Base-by-base conservation (phyloP, 2,113 vertebrate genomes). In the Heteronetta atricapilla region DNA sequence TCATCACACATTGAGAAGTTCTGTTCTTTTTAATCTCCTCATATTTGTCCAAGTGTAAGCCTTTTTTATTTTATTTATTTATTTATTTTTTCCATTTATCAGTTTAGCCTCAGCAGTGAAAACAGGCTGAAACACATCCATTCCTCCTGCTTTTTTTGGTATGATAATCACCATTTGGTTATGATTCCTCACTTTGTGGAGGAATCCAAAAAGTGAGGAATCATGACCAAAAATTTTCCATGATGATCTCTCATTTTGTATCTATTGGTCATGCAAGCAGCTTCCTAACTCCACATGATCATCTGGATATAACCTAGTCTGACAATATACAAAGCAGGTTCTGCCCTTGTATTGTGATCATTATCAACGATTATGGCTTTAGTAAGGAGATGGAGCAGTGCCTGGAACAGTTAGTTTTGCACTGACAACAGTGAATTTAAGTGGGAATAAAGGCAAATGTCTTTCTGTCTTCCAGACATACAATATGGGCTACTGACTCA, bases 31-130 rank as follows among this genome's bases (percentile, higher is more conserved):
- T 69, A n/a, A 62, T 63, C 5, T 81, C 17, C 14, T 80, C 5
- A 16, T 69, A 26, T 1, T 1, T 0, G 3, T 55, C 53, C 23
- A 67, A 36, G 0, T n/a, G 3, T 44, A 4, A 63, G 3, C 3
- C 5, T 6, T 0, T 46, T 63, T 26, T 17, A 5, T 40, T 3
- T 23, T 38, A 6, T n/a, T 53, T 31, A 20, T 6, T 13, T 34
- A 40, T 8, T 3, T 42, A 17, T 6, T 15, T 58, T 16, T 6
- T 12, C 6, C 4, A 53, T 21, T 48, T 21, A 48, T 19, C 5
- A 34, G 28, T 16, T 73, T 25, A 20, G 2, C 14, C 77, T 75
- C 36, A 72, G 25, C 16, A 60, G 7, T 4, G 73, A 56, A 73
- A 72, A 46, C 19, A 64, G 7, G 3, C 25, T 4, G 40, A 89